Base-by-base conservation (phyloP, 2,888 invertebrate genomes). In the Leptopilina drosophilae region DNA sequence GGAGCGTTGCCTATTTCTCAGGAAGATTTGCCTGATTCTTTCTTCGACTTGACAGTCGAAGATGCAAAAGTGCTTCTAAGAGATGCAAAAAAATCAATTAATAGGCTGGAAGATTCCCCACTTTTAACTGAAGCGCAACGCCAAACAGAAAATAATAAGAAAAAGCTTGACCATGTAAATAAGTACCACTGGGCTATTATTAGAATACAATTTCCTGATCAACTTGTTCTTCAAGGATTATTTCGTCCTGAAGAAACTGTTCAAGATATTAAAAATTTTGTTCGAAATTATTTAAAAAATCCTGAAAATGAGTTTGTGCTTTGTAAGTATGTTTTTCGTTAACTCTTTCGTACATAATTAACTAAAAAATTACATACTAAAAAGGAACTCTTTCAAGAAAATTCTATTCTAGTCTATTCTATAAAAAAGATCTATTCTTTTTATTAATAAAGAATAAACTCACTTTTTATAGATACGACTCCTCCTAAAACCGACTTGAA, bases 201-300 rank as follows among this genome's bases (percentile, higher is more conserved):
- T 67, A 93, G 98, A 78, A 93, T 98, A 82, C 96, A 96, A 89
- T 98, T 98, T 91, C 97, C 98, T 3, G 96, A 98, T 92, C 94
- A 95, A 77, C 93, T 95, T 66, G 96, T 98, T 64, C 93, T 98
- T 40, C 98, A 98, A 92, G 98, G 96, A 12, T 93, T 96, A 64
- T 98, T 98, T 89, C 93, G 93, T 83, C 96, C 98, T 1, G 93
- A 93, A 12, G 96, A 98, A 90, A 95, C 94, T 5, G 93, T 98
- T 53, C 92, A 93, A 85, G 93, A 94, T 81, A 94, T 98, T 5
- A 93, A 93, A 79, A 94, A 95, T 77, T 98, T 98, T 93, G 94
- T 98, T 0, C 94, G 94, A 87, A 93, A 93, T 76, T 95, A 96
- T 91, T 92, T 98, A 46, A 92, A 93, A 62, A 93, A 95, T 87